Base-by-base conservation (phyloP, 2,797 vertebrate species). In the Coccyzus lansbergi region DNA sequence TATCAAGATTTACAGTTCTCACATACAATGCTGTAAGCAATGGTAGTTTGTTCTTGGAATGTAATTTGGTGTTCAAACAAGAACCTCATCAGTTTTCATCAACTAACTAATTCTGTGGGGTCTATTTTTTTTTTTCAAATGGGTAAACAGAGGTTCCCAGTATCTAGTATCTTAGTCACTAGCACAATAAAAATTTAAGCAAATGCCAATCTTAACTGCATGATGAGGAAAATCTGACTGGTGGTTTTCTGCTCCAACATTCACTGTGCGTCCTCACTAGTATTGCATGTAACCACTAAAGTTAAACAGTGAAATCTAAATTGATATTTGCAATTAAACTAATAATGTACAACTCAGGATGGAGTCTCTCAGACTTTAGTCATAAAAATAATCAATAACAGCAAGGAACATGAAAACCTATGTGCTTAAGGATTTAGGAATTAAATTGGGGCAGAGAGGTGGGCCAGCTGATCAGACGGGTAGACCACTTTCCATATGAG, bases 21-120 rank as follows among this genome's bases (percentile, higher is more conserved):
- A 5, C 13, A n/a, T 2, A 21, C 8, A 51, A 2, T 34, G 22
- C 21, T 83, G 22, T 69, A 25, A 46, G 24, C 0, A 1, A 12
- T 42, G 3, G 19, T 65, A 64, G 5, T 51, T 94, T 64, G 10
- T 59, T 75, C 28, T 72, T 91, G n/a, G 15, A 75, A 24, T 58
- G 20, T 69, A 79, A 36, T 15, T 70, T 53, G 34, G 9, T 65
- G 38, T 80, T 93, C 34, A 16, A 25, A n/a, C 5, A 44, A 15
- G 19, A 70, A 40, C 29, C 13, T 74, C 15, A 26, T 31, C 2
- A 49, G 1, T 88, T 92, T 83, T 83, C 44, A 31, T 26, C 17
- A 59, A 26, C 72, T 29, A 56, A 29, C 11, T 75, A 56, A 33
- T 17, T 70, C 34, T 82, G 15, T 49, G 51, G 18, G 42, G 38